Conservation (phyloP, 23 tunicate species). For the Aplidium turbinatum region DNA sequence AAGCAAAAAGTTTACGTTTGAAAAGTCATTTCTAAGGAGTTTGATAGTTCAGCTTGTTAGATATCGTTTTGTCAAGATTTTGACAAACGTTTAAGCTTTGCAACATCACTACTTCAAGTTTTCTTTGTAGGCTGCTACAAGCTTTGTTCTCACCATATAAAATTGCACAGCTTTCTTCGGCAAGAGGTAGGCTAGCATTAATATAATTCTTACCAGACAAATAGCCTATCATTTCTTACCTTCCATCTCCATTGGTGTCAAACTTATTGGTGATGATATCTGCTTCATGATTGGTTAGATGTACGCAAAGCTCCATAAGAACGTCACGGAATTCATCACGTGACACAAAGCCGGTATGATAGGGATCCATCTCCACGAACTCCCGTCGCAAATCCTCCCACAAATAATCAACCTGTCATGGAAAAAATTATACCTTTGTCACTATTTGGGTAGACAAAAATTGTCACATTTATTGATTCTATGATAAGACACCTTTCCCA, state of each 20-base stretch:
- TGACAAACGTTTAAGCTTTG: too few relatives aligned
- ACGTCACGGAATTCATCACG: conserved; percentile 88
- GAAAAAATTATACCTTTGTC: not conserved
- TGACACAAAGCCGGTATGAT: conserved; percentile 91
- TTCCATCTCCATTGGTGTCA: conserved; percentile 82
- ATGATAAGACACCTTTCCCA: too few relatives aligned
- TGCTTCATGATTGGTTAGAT: conserved; percentile 84
- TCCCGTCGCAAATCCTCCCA: conserved; percentile 95
- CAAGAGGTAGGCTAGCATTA: too few relatives aligned
- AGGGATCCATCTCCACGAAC: conserved; percentile 98
- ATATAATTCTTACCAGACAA: too few relatives aligned
- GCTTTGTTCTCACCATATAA: too few relatives aligned
- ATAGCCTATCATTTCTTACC: too few relatives aligned
- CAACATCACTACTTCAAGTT: too few relatives aligned
- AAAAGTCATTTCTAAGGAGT: too few relatives aligned
- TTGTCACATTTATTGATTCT: too few relatives aligned
- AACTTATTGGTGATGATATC: conserved; percentile 78
- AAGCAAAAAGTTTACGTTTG: too few relatives aligned
- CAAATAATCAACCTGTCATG: conserved; percentile 64
- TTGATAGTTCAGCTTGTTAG: not conserved
- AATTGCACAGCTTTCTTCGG: too few relatives aligned
- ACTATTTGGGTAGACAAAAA: not conserved
- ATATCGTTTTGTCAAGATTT: not conserved
- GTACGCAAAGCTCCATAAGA: conserved; percentile 82
- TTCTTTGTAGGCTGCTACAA: too few relatives aligned